Base-by-base conservation (phyloP, 2,797 vertebrate species). In the Pagetopsis macropterus region DNA sequence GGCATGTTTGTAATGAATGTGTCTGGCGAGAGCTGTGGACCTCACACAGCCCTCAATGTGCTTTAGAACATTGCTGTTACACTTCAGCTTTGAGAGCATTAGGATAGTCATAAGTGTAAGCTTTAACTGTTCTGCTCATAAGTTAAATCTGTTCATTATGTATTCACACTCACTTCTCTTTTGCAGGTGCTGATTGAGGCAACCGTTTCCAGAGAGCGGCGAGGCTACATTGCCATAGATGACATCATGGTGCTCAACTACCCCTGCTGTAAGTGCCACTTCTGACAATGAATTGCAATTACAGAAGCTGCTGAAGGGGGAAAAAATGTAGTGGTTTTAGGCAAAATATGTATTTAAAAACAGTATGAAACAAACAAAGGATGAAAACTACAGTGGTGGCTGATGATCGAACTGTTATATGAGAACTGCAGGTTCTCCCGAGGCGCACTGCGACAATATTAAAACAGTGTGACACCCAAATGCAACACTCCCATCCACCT, bases 221-320 rank as follows among this genome's bases (percentile, higher is more conserved):
- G 91, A 77, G 98, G 98, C 59, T 99, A 97, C 89, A 95, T 99
- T n/a, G 98, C 96, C 61, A 85, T 99, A 70, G 98, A 99, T 87
- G 96, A 99, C 92, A 97, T 99, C 85, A 90, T 98, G 91, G 94
- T 99, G 71, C 92, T 98, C 85, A 99, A 97, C 91, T 98, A 99
- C 75, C 97, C 98, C 0, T 99, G 98, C 85, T 96, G 98, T 99
- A 95, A 98, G 98, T 97, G 79, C 65, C 81, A 81, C 78, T 86
- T 80, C 66, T 83, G 61, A 82, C 75, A 74, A 82, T 74, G 55
- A 72, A 79, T 75, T 73, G 65, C 69, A 72, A 78, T 85, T 82
- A 82, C 65, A 74, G 44, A 72, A 72, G 52, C 50, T 67, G 71
- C 72, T 74, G 33, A 23, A 37, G 66, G 68, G 23, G 3, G 23